Evolutionary conservation across 2,888 invertebrate species (phyloP).

Genomic region (Corbicula japonica): DNA sequence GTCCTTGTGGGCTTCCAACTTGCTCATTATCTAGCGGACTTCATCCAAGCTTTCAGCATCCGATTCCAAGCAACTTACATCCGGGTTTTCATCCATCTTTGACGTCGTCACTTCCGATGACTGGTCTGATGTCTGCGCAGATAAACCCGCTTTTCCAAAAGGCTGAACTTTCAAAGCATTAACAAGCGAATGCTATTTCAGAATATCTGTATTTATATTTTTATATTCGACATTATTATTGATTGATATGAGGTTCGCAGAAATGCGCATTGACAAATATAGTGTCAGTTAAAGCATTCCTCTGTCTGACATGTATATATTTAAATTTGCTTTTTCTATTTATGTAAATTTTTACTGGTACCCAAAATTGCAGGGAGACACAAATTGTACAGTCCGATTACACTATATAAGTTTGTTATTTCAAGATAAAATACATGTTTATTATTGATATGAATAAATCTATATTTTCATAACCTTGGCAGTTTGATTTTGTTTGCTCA

Average conservation of each 20-base stretch:
- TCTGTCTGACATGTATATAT: too few species aligned
- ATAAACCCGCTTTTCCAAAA: constrained; percentile 40
- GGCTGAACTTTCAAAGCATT: constrained; percentile 40
- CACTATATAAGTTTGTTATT: constrained; percentile 8
- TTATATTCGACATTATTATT: too few species aligned
- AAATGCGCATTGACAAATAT: too few species aligned
- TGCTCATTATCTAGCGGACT: constrained; percentile 55
- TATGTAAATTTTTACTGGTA: constrained; percentile 6
- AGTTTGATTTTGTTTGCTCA: too few species aligned
- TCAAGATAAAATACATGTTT: constrained; percentile 3
- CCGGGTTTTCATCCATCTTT: constrained; percentile 56
- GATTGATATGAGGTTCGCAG: too few species aligned
- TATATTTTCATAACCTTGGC: constrained; percentile 10
- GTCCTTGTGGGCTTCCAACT: constrained; percentile 63
- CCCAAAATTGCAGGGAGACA: constrained; percentile 54
- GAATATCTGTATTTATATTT: too few species aligned
- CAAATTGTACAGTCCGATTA: constrained; percentile 45
- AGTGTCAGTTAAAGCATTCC: too few species aligned
- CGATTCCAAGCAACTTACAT: constrained; percentile 54
- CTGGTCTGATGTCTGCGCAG: constrained; percentile 41
- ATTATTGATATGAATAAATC: not conserved
- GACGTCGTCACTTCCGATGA: constrained; percentile 57
- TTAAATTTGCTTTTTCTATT: constrained; percentile 8
- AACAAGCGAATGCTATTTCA: too few species aligned
- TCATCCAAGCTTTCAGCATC: constrained; percentile 57